A percentile compares a stretch with the other conserved stretches of the same genome.
Conservation (phyloP, 1,140 invertebrate species). For the Pteromalus puparum region DNA sequence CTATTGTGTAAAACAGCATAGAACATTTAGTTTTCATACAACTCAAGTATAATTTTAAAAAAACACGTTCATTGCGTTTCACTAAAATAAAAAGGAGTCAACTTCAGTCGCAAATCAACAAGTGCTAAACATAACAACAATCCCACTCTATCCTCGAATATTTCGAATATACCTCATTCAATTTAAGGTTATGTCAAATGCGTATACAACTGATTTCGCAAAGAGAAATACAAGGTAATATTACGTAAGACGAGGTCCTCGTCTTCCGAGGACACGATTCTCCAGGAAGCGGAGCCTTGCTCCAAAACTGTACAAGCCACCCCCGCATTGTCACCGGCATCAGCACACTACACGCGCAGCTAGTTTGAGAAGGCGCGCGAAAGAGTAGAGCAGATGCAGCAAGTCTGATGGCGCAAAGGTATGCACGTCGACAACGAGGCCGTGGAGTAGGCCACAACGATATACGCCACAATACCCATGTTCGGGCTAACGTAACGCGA, state of each 20-base stretch:
- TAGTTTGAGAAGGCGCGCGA: not conserved
- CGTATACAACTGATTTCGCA: not conserved
- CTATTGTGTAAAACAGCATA: not conserved
- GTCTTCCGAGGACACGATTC: not conserved
- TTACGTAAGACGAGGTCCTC: slow-evolving; percentile 12
- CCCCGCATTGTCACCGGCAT: not conserved
- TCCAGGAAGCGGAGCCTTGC: not conserved
- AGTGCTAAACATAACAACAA: not conserved
- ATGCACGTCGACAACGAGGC: not conserved
- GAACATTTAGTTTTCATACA: not conserved
- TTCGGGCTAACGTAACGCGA: not conserved
- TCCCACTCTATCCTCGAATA: not conserved
- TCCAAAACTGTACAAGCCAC: not conserved
- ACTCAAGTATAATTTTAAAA: too few relatives aligned
- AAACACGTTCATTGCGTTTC: not conserved
- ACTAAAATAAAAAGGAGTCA: not conserved
- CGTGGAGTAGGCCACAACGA: not conserved
- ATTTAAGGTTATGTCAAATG: not conserved
- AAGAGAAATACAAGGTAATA: not conserved
- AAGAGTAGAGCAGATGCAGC: not conserved
- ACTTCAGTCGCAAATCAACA: not conserved
- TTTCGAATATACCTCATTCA: not conserved
- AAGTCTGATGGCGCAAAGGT: not conserved
- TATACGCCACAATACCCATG: not conserved
- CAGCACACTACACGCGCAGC: too few relatives aligned